Evolutionary conservation across 2,888 invertebrate genomes (phyloP).

Genomic region (Caenorhabditis sp.): DNA sequence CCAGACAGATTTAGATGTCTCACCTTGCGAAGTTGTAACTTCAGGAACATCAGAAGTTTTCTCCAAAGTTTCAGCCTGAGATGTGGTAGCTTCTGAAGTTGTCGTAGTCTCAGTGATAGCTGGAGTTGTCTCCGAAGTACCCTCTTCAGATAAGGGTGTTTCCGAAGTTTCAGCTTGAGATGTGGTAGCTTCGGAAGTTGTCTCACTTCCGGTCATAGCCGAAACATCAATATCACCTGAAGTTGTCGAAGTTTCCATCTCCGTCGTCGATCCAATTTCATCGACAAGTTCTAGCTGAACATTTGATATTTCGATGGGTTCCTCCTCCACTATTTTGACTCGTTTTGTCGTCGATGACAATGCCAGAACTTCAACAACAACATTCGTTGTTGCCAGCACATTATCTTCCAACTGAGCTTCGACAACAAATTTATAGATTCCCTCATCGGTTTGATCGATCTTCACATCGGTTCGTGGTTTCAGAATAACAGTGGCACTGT

Average conservation of each 20-base stretch:
- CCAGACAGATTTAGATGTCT: too few relatives aligned
- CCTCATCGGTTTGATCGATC: constrained; percentile 29
- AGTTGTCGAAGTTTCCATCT: not conserved
- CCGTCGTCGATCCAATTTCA: not conserved
- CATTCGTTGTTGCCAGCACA: constrained; percentile 31
- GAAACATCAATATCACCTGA: not conserved
- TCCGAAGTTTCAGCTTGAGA: not conserved
- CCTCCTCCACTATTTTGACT: constrained; percentile 9
- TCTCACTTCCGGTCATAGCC: not conserved
- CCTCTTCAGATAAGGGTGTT: not conserved
- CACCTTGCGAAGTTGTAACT: too few relatives aligned
- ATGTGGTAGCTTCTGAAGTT: not conserved
- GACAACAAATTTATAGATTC: constrained; percentile 43
- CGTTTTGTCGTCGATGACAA: constrained; percentile 42
- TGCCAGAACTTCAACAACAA: constrained; percentile 50
- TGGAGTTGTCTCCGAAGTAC: not conserved
- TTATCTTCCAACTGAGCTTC: constrained; percentile 31
- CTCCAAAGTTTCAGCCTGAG: too few relatives aligned
- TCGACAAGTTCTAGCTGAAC: not conserved
- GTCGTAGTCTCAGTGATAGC: not conserved
- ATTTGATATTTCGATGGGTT: not conserved
- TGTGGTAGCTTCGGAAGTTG: not conserved
- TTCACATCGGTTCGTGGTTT: constrained; percentile 29
- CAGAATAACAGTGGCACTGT: constrained; percentile 43
- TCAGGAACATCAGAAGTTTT: constrained; percentile 4